Evolutionary conservation across 2,888 invertebrate genomes (phyloP).

Genomic region (Plebejus melissa): DNA sequence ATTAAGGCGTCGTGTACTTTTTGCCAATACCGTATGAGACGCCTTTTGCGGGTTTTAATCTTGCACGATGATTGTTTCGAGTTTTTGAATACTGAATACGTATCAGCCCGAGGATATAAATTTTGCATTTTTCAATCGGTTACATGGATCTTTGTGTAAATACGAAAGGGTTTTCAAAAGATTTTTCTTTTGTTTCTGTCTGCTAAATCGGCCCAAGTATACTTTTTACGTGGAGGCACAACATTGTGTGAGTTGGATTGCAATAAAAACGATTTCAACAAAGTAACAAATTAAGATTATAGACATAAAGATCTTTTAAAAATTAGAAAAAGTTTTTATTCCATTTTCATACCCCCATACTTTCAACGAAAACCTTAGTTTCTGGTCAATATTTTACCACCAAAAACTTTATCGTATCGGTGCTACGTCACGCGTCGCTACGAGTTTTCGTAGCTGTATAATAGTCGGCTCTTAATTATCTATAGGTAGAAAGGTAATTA

Average conservation of each 20-base stretch:
- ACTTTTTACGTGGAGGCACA: background rate
- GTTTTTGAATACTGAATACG: slow-evolving; percentile 25
- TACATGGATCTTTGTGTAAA: slow-evolving; percentile 20
- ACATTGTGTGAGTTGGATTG: background rate
- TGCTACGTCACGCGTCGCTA: background rate
- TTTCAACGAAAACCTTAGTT: too few species aligned
- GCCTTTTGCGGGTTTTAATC: slow-evolving; percentile 45
- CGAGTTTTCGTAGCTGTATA: background rate
- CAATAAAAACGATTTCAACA: background rate
- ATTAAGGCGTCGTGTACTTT: slow-evolving; percentile 61
- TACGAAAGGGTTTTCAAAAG: slow-evolving; percentile 14
- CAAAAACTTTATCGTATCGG: background rate
- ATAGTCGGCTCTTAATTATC: background rate
- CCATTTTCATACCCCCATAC: too few species aligned
- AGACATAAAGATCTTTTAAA: background rate
- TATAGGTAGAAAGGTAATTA: background rate
- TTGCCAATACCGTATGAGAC: slow-evolving; percentile 43
- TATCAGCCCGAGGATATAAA: slow-evolving; percentile 18
- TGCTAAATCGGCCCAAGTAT: slow-evolving; percentile 14
- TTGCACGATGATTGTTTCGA: slow-evolving; percentile 34
- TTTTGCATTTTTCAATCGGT: slow-evolving; percentile 22
- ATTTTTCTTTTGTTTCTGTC: slow-evolving; percentile 7
- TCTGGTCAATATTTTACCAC: too few species aligned
- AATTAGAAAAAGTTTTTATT: background rate
- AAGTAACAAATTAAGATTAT: background rate